Percentiles rank a stretch among this genome's conserved stretches.
phyloP scores from a whole-genome alignment of 1,140 invertebrate species.

The Tribolium castaneum region DNA sequence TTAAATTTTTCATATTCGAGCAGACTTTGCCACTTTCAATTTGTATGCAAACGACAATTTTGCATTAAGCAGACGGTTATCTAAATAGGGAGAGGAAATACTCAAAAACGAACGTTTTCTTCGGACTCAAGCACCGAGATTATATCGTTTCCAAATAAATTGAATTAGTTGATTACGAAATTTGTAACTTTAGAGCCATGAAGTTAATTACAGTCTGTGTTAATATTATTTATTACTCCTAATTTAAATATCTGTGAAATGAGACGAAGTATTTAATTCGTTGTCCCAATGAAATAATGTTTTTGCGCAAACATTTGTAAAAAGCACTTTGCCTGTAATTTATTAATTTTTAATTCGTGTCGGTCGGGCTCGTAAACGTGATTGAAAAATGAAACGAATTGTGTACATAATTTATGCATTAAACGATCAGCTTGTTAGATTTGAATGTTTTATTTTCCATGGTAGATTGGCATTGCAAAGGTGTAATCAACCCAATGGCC shows the following conservation, averaged over 20 bases:
- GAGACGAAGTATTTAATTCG: too few species aligned
- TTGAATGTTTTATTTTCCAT: conserved; percentile 21
- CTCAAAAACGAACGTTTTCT: background rate
- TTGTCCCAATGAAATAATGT: too few species aligned
- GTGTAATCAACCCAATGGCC: conserved; percentile 20
- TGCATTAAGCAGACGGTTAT: conserved; percentile 13
- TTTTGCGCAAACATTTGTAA: too few species aligned
- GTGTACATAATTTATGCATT: conserved; percentile 20
- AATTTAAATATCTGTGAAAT: too few species aligned
- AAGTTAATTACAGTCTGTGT: background rate
- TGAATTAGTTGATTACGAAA: background rate
- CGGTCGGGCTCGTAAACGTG: background rate
- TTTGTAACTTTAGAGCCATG: background rate
- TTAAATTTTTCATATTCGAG: conserved; percentile 28
- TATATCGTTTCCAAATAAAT: background rate
- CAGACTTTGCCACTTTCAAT: conserved; percentile 23
- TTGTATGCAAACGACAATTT: conserved; percentile 24
- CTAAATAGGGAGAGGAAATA: conserved; percentile 1
- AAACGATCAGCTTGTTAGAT: conserved; percentile 7
- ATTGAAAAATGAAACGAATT: background rate
- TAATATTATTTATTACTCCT: too few species aligned
- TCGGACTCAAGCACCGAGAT: background rate
- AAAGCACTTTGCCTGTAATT: too few species aligned
- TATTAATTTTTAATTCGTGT: too few species aligned
- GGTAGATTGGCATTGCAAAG: conserved; percentile 26